Percentiles rank a stretch among this genome's conserved stretches.
These are phyloP conservation scores for Takifugu rubripes DNA, from an alignment of 2,797 vertebrate genomes.

Conservation along the genomic window DNA sequence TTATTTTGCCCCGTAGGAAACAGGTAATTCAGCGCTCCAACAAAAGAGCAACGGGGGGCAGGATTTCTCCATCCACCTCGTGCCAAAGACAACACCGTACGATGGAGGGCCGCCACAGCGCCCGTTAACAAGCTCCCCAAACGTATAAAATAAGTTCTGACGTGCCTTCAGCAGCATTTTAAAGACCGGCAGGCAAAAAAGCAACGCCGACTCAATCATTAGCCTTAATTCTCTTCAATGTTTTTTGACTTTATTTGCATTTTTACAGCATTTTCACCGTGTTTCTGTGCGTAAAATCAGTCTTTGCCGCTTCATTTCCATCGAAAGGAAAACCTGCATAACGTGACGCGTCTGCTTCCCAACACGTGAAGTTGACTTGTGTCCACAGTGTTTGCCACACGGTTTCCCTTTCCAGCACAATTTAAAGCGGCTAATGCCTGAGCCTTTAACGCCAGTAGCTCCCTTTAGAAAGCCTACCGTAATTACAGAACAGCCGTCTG, in stretches of 20 bases:
- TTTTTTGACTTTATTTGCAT: too few species aligned
- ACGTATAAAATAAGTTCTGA: too few species aligned
- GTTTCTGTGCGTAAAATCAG: too few species aligned
- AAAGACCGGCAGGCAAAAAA: background rate
- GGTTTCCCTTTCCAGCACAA: slow-evolving; percentile 2
- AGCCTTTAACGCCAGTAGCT: background rate
- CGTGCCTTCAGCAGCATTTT: background rate
- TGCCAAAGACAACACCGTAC: slow-evolving; percentile 52
- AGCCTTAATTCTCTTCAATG: too few species aligned
- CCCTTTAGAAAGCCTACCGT: background rate
- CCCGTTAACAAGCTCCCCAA: too few species aligned
- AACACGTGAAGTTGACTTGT: slow-evolving; percentile 1
- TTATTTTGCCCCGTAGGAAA: slow-evolving; percentile 25
- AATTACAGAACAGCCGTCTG: background rate
- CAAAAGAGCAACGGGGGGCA: slow-evolving; percentile 48
- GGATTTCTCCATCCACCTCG: slow-evolving; percentile 34
- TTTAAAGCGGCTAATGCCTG: background rate
- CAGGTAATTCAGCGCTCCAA: slow-evolving; percentile 41
- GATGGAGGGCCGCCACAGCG: background rate
- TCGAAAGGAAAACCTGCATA: too few species aligned
- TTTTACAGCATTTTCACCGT: too few species aligned
- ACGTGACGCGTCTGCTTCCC: background rate
- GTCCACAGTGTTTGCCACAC: background rate
- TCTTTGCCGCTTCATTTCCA: too few species aligned
- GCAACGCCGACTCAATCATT: too few species aligned